A percentile compares a stretch with the other conserved stretches of the same genome.
Evolutionary conservation across 2,888 invertebrate genomes (phyloP).

Genomic region (Amaurobius ferox): DNA sequence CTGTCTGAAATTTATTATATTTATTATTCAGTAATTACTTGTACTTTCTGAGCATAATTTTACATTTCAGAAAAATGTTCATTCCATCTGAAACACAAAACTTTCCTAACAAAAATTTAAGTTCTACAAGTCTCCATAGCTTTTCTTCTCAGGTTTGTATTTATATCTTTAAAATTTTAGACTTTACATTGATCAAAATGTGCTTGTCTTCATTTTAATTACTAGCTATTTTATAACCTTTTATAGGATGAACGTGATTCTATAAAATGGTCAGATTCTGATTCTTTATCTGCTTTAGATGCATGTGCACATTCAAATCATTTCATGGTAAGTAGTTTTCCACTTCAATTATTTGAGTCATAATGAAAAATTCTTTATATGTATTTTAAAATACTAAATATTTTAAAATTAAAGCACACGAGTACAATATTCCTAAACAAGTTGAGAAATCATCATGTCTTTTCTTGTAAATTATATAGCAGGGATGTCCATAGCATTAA

Average conservation of each 20-base stretch:
- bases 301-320: neutral
- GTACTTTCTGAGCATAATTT: too few species aligned
- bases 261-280: neutral
- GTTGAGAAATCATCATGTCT: too few species aligned
- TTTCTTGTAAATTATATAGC: too few species aligned
- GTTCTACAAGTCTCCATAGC: neutral
- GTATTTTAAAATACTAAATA: too few species aligned
- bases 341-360: too few species aligned
- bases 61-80: slow-evolving; percentile 35
- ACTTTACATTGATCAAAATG: neutral
- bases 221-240: neutral
- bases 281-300: neutral
- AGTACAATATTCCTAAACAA: too few species aligned
- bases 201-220: neutral
- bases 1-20: too few species aligned
- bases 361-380: too few species aligned
- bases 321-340: neutral
- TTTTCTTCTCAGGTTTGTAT: neutral
- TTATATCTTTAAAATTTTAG: neutral
- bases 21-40: too few species aligned
- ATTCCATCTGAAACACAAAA: slow-evolving; percentile 8
- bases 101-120: neutral
- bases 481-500: too few species aligned
- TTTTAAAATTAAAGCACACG: too few species aligned
- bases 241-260: neutral